Evolutionary conservation across 2,888 invertebrate genomes (phyloP).

Genomic region (Malthinus seriepunctatus): DNA sequence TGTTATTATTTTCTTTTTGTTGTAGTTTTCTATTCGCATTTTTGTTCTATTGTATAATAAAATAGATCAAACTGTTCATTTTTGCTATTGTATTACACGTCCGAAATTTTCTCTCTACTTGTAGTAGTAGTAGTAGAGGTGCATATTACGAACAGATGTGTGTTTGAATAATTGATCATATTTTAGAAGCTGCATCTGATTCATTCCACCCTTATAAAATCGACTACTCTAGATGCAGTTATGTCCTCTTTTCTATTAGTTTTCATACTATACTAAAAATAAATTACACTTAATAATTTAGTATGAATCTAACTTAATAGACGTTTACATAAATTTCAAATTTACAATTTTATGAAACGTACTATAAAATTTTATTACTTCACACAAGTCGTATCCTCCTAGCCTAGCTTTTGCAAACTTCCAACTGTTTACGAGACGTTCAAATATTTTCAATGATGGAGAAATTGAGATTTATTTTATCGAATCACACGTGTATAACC

Average conservation of each 20-base stretch:
- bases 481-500: too few relatives aligned
- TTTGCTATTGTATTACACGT: constrained; percentile 40
- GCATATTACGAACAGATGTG: constrained; percentile 52
- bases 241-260: background rate
- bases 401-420: too few relatives aligned
- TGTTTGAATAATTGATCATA: constrained; percentile 52
- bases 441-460: too few relatives aligned
- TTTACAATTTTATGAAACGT: too few relatives aligned
- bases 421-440: too few relatives aligned
- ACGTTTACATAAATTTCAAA: background rate
- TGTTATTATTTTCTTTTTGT: constrained; percentile 32
- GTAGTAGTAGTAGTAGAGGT: too few relatives aligned
- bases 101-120: constrained; percentile 21
- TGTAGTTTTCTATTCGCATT: constrained; percentile 35
- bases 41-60: constrained; percentile 37
- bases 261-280: background rate
- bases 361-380: background rate
- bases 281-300: background rate
- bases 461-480: too few relatives aligned
- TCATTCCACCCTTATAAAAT: constrained; percentile 41
- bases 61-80: constrained; percentile 34
- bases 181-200: constrained; percentile 49
- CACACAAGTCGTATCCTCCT: background rate
- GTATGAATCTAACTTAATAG: background rate
- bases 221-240: background rate